Evolutionary conservation across 2,113 vertebrate genomes (phyloP).

Genomic region (Mus spicilegus): DNA sequence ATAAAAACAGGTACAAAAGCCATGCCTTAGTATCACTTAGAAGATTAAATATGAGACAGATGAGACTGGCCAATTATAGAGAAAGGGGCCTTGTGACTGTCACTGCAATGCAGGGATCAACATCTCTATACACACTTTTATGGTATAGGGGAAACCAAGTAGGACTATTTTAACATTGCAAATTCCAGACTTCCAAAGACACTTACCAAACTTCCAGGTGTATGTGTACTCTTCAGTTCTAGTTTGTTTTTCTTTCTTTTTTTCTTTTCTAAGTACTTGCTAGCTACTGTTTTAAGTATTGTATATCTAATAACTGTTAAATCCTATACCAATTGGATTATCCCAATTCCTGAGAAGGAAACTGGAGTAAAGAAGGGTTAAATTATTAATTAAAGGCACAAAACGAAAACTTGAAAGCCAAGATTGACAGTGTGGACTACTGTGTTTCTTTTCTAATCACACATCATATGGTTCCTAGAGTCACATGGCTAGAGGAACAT

Average conservation of each 20-base stretch:
- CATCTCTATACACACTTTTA: slow-evolving; percentile 12
- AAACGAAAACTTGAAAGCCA: slow-evolving; percentile 14
- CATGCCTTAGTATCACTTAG: not conserved
- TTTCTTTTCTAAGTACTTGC: not conserved
- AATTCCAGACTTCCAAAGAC: not conserved
- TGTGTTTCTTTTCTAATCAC: not conserved
- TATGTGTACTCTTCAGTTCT: not conserved
- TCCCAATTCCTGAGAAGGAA: slow-evolving; percentile 15
- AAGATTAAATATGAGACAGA: not conserved
- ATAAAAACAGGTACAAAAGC: not conserved
- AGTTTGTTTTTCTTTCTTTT: not conserved
- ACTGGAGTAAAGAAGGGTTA: slow-evolving; percentile 7
- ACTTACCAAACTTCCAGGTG: slow-evolving; percentile 9
- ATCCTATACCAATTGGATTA: not conserved
- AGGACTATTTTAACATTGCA: not conserved
- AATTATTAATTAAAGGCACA: not conserved
- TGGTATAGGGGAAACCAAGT: not conserved
- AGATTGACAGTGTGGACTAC: not conserved
- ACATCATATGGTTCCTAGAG: not conserved
- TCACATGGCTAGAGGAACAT: not conserved
- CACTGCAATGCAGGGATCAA: not conserved
- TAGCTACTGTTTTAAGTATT: not conserved
- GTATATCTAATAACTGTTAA: not conserved
- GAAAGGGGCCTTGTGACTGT: not conserved
- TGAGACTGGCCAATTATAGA: not conserved